These are phyloP conservation scores for Zenarchopterus dispar DNA, from an alignment of 2,797 vertebrate species.

Conservation along the genomic window DNA sequence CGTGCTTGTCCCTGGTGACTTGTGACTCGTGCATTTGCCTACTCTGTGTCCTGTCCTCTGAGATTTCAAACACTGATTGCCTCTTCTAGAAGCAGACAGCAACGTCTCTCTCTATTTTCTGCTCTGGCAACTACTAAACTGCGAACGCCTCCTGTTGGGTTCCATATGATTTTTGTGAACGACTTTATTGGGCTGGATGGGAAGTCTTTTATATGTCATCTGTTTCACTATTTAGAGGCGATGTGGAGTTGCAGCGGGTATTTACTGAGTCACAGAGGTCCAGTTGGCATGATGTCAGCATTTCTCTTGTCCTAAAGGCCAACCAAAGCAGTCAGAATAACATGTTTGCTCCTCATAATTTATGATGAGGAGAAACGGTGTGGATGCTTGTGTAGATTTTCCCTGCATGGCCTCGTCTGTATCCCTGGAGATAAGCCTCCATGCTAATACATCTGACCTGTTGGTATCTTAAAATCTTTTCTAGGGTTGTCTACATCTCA, in stretches of 20 bases:
- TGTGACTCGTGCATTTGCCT: constrained; percentile 34
- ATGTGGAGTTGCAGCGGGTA: constrained; percentile 23
- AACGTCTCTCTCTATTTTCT: constrained; percentile 53
- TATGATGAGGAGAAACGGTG: constrained; percentile 32
- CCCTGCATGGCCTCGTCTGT: constrained; percentile 6
- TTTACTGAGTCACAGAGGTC: constrained; percentile 44
- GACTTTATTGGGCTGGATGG: neutral
- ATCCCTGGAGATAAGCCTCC: constrained; percentile 37
- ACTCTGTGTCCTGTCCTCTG: constrained; percentile 54
- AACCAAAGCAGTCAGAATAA: constrained; percentile 50
- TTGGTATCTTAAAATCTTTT: constrained; percentile 30
- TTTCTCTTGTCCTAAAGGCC: constrained; percentile 44
- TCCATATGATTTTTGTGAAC: too few relatives aligned
- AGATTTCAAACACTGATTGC: constrained; percentile 64
- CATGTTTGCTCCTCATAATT: constrained; percentile 52
- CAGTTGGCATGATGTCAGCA: constrained; percentile 60
- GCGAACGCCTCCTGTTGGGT: neutral
- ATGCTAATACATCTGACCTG: constrained; percentile 51
- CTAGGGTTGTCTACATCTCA: constrained; percentile 26
- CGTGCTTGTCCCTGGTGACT: constrained; percentile 34
- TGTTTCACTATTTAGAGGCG: constrained; percentile 8
- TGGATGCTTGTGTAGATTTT: constrained; percentile 1
- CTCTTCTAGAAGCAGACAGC: constrained; percentile 57
- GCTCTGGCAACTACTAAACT: constrained; percentile 53
- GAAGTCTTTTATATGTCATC: constrained; percentile 40